Evolutionary conservation across 23 tunicate species (phyloP).

Genomic region (Halocynthia roretzi): DNA sequence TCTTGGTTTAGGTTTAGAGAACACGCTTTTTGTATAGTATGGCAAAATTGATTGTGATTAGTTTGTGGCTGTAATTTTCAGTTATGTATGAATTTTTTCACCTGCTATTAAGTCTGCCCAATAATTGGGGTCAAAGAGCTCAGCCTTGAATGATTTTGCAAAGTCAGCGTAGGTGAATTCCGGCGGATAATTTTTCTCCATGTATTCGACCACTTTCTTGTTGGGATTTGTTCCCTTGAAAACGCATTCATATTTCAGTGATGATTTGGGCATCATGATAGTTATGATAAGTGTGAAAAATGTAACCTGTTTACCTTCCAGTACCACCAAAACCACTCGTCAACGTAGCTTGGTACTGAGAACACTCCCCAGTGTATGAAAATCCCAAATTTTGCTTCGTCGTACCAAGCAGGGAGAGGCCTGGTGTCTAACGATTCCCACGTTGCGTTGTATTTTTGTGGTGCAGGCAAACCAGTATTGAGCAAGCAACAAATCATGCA

Average conservation of each 20-base stretch:
- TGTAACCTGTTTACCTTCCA: constrained; percentile 50
- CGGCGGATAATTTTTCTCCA: constrained; percentile 56
- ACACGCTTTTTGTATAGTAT: too few species aligned
- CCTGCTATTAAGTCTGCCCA: constrained; percentile 73
- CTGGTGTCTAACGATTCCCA: constrained; percentile 89
- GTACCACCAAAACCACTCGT: constrained; percentile 93
- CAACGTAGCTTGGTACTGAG: constrained; percentile 86
- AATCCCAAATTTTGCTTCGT: constrained; percentile 92
- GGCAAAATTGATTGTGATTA: too few species aligned
- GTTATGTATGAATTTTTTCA: not conserved
- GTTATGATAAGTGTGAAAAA: too few species aligned
- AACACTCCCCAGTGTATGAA: constrained; percentile 96
- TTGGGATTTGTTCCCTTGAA: constrained; percentile 18
- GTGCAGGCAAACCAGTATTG: not conserved
- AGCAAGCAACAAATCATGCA: too few species aligned
- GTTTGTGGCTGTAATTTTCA: too few species aligned
- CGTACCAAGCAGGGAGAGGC: constrained; percentile 80
- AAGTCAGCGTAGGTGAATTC: constrained; percentile 70
- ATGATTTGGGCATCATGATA: too few species aligned
- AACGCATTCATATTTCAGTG: too few species aligned
- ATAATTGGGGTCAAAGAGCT: constrained; percentile 57
- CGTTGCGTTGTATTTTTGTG: constrained; percentile 46
- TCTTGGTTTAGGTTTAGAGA: too few species aligned
- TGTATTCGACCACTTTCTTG: constrained; percentile 28
- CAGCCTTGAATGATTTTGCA: constrained; percentile 53